A percentile compares a stretch with the other conserved stretches of the same genome.
Evolutionary conservation across 2,888 invertebrate species (phyloP).

Genomic region (Cerastis leucographa): DNA sequence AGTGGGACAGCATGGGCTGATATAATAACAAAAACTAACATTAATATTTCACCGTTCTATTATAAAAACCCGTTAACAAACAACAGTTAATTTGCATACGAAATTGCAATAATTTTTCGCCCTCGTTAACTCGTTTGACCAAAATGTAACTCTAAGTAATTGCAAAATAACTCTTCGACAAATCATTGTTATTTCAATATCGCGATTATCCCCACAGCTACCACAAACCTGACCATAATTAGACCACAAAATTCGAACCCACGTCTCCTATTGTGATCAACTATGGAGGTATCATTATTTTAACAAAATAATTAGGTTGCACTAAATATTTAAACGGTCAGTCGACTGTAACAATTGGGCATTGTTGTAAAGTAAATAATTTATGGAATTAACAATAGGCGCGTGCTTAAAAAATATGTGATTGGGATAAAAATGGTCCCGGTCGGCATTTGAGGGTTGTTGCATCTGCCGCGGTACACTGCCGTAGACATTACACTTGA

Average conservation of each 20-base stretch:
- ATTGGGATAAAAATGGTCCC: constrained; percentile 75
- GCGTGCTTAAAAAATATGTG: constrained; percentile 78
- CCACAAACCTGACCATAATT: constrained; percentile 72
- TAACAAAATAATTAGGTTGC: constrained; percentile 86
- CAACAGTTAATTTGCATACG: constrained; percentile 31
- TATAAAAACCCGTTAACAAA: constrained; percentile 6
- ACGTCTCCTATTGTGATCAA: constrained; percentile 72
- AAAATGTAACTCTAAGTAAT: not conserved
- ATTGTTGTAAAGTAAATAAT: constrained; percentile 81
- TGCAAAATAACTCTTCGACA: constrained; percentile 44
- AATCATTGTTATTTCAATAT: constrained; percentile 54
- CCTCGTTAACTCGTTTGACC: constrained; percentile 17
- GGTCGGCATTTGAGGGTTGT: constrained; percentile 72
- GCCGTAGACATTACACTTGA: constrained; percentile 59
- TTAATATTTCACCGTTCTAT: not conserved
- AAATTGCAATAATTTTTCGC: constrained; percentile 17
- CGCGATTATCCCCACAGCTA: constrained; percentile 65
- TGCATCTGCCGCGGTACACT: constrained; percentile 74
- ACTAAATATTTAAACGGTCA: constrained; percentile 82
- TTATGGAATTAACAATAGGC: constrained; percentile 81
- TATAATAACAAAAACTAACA: not conserved
- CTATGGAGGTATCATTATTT: constrained; percentile 80
- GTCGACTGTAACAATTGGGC: constrained; percentile 73
- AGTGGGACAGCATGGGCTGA: not conserved
- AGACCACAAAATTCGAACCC: constrained; percentile 71